Evolutionary conservation across 2,797 vertebrate species (phyloP).

Genomic region (Sebastes nivosus): DNA sequence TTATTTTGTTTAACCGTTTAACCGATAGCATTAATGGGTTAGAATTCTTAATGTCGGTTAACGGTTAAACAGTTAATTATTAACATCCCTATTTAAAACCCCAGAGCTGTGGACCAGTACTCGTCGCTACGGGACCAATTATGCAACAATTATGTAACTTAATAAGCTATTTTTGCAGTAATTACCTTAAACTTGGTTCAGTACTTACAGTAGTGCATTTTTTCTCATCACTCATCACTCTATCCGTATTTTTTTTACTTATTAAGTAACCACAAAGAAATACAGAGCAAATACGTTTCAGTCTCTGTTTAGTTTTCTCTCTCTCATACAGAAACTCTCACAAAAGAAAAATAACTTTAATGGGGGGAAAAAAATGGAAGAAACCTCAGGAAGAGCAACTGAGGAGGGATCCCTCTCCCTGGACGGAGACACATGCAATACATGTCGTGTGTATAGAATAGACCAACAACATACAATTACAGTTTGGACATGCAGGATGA

Average conservation of each 20-base stretch:
- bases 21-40: too few relatives aligned
- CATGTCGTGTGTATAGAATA: neutral
- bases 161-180: neutral
- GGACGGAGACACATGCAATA: neutral
- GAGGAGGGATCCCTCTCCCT: neutral
- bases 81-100: too few relatives aligned
- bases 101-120: too few relatives aligned
- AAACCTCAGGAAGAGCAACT: neutral
- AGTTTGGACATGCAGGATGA: neutral
- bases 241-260: neutral
- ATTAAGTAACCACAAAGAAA: neutral
- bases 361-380: too few relatives aligned
- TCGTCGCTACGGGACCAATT: neutral
- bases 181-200: neutral
- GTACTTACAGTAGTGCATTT: too few relatives aligned
- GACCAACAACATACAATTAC: neutral
- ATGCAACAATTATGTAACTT: neutral
- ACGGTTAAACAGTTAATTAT: too few relatives aligned
- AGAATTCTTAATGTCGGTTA: too few relatives aligned
- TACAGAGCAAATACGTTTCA: neutral
- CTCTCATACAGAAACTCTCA: neutral
- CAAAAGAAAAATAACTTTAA: neutral
- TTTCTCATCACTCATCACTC: neutral
- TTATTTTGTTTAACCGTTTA: too few relatives aligned
- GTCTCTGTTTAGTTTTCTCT: neutral